Conservation (phyloP, 2,797 vertebrate species). For the Pelochelys cantorii region DNA sequence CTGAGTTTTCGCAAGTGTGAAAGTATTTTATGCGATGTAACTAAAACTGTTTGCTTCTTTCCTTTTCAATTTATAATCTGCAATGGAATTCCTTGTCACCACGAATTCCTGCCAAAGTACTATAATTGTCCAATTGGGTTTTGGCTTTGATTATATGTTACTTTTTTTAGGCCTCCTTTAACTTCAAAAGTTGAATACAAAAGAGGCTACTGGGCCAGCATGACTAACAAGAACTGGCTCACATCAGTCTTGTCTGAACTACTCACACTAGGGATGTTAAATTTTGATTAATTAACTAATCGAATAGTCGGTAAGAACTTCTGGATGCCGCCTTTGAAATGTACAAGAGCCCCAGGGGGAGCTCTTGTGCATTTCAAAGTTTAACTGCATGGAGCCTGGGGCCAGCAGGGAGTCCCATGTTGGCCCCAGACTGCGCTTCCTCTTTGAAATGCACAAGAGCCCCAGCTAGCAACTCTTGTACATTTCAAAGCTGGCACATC, state of each 20-base stretch:
- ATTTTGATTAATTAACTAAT: too few species aligned
- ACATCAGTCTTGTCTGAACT: slow-evolving; percentile 46
- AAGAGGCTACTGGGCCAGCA: slow-evolving; percentile 20
- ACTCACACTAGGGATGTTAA: not conserved
- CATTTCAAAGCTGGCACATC: too few species aligned
- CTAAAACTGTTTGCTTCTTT: slow-evolving; percentile 56
- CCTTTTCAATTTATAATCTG: slow-evolving; percentile 51
- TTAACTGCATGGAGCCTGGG: too few species aligned
- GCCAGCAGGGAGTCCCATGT: too few species aligned
- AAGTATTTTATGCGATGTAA: not conserved
- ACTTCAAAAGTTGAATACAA: not conserved
- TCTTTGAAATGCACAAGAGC: too few species aligned
- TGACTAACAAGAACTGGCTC: slow-evolving; percentile 39
- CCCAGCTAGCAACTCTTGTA: too few species aligned
- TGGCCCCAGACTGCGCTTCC: too few species aligned
- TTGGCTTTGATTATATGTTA: slow-evolving; percentile 9
- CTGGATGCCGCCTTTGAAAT: too few species aligned
- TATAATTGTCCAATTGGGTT: slow-evolving; percentile 45
- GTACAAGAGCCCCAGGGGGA: too few species aligned
- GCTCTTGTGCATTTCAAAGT: too few species aligned
- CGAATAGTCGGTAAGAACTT: too few species aligned
- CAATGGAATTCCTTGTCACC: slow-evolving; percentile 34
- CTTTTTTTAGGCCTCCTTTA: slow-evolving; percentile 30
- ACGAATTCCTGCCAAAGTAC: slow-evolving; percentile 33
- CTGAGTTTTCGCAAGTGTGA: too few species aligned